Conservation (phyloP, 2,797 vertebrate species). For the Falco cherrug region DNA sequence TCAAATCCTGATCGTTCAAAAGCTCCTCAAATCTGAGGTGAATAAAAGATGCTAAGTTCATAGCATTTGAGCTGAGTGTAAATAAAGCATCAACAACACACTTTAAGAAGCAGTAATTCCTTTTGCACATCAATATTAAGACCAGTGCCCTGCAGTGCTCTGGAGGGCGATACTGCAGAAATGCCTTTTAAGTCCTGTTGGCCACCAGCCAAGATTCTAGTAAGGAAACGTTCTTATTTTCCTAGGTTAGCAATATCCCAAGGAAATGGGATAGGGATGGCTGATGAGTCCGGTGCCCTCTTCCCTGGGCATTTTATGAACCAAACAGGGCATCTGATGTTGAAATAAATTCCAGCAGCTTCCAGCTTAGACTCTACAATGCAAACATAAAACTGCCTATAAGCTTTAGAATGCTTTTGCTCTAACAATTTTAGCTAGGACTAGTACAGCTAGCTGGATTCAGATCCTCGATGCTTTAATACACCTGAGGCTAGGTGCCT, state of each 20-base stretch:
- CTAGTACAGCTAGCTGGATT: not conserved
- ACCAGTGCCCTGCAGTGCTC: not conserved
- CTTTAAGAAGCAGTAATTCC: not conserved
- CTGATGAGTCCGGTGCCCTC: not conserved
- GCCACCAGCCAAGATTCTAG: not conserved
- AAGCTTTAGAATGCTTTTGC: not conserved
- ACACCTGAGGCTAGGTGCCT: not conserved
- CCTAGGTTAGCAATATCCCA: not conserved
- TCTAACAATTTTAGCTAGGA: not conserved
- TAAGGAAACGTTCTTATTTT: not conserved
- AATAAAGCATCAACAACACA: not conserved
- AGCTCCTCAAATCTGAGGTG: not conserved
- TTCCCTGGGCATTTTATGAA: not conserved
- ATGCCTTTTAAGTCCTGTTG: not conserved
- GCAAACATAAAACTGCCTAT: not conserved
- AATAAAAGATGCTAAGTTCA: not conserved
- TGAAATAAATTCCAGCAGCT: not conserved
- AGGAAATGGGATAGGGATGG: not conserved
- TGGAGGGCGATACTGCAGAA: not conserved
- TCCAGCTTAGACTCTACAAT: not conserved
- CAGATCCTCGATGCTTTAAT: not conserved
- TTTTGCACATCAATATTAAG: not conserved
- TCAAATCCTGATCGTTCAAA: not conserved
- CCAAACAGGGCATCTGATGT: not conserved
- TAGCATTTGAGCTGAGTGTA: not conserved